Evolutionary conservation across 1,140 invertebrate species (phyloP).

Genomic region (Caenorhabditis inopinata): DNA sequence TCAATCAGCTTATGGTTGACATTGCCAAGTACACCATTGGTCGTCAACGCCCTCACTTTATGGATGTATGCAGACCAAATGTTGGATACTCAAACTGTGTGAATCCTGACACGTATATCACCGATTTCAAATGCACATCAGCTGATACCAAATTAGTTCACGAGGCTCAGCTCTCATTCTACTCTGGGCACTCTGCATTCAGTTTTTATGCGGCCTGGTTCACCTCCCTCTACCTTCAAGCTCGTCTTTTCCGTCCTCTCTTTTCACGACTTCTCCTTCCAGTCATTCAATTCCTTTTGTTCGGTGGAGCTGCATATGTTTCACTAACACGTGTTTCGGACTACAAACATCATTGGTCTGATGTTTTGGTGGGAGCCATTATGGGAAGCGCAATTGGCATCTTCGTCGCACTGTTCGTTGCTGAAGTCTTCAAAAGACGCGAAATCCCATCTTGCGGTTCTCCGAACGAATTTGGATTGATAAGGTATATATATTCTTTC

Average conservation of each 20-base stretch:
- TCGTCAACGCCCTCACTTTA: conserved; percentile 85
- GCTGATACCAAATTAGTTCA: conserved; percentile 58
- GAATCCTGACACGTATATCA: conserved; percentile 64
- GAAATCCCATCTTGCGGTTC: conserved; percentile 53
- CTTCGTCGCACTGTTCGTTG: conserved; percentile 66
- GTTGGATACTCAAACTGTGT: conserved; percentile 45
- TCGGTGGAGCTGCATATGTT: conserved; percentile 60
- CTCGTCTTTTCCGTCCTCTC: conserved; percentile 62
- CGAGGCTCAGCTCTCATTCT: conserved; percentile 62
- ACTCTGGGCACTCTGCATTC: conserved; percentile 64
- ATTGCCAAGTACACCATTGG: conserved; percentile 88
- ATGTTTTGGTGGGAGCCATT: conserved; percentile 74
- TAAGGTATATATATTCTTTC: neutral
- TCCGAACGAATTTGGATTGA: conserved; percentile 28
- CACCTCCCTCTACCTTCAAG: conserved; percentile 62
- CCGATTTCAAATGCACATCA: conserved; percentile 67
- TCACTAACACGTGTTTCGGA: conserved; percentile 69
- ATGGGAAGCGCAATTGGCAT: conserved; percentile 73
- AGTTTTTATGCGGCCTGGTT: conserved; percentile 64
- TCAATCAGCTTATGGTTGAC: conserved; percentile 65
- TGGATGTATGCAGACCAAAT: conserved; percentile 72
- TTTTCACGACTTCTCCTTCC: conserved; percentile 58
- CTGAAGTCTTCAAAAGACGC: conserved; percentile 62
- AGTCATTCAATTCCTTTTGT: conserved; percentile 62
- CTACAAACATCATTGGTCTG: conserved; percentile 95